phyloP scores from a whole-genome alignment of 2,888 invertebrate genomes.

The Xestia c-nigrum region DNA sequence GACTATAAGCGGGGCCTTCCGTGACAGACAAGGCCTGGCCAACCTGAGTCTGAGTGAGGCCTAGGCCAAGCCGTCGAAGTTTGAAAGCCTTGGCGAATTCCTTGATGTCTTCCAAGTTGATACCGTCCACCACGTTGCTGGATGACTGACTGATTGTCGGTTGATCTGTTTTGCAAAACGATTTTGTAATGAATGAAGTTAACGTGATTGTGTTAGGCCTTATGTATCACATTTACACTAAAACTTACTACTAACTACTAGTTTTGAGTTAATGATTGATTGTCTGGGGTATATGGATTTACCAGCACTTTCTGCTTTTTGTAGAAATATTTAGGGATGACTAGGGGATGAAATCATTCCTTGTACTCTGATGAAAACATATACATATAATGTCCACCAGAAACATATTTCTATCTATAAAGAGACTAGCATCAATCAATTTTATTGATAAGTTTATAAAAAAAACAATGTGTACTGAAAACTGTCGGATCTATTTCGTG shows the following conservation, averaged over 20 bases:
- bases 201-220: neutral
- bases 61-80: slow-evolving; percentile 97
- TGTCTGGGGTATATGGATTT: neutral
- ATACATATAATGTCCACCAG: neutral
- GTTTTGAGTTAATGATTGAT: neutral
- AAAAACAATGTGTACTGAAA: slow-evolving; percentile 4
- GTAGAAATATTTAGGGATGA: neutral
- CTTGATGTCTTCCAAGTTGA: slow-evolving; percentile 99
- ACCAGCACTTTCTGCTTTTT: too few relatives aligned
- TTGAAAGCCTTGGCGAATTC: slow-evolving; percentile 99
- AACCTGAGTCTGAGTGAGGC: slow-evolving; percentile 98
- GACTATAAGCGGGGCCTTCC: slow-evolving; percentile 99
- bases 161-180: slow-evolving; percentile 92
- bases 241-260: neutral
- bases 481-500: neutral
- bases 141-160: slow-evolving; percentile 98
- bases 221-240: neutral
- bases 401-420: neutral
- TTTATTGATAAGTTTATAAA: neutral
- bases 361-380: neutral
- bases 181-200: slow-evolving; percentile 25
- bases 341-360: neutral
- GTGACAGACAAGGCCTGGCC: slow-evolving; percentile 99
- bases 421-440: neutral
- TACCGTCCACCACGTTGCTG: slow-evolving; percentile 98